Base-by-base conservation (phyloP, 2,888 invertebrate species). In the Villa cingulata region DNA sequence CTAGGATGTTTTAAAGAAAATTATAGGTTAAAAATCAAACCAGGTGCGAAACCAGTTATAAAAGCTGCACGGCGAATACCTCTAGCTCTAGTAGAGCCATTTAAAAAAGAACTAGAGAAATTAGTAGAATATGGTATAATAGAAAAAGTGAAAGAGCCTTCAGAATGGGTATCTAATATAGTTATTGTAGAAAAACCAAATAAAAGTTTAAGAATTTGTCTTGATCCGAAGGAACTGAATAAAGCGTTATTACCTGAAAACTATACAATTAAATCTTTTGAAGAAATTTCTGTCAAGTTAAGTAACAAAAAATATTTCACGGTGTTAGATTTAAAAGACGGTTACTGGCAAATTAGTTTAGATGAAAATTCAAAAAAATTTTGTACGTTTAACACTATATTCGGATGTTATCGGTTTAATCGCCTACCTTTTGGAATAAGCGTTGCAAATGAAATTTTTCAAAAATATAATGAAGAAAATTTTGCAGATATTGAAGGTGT, bases 311-410 rank as follows among this genome's bases (percentile, higher is more conserved):
- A n/a, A n/a, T n/a, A n/a, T n/a, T n/a, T n/a, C n/a, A n/a, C n/a
- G n/a, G n/a, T n/a, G n/a, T n/a, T n/a, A n/a, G n/a, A n/a, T n/a
- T n/a, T n/a, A n/a, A n/a, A n/a, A n/a, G n/a, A n/a, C n/a, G n/a
- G n/a, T n/a, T n/a, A n/a, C n/a, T n/a, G n/a, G n/a, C n/a, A n/a
- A n/a, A n/a, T n/a, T n/a, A 12, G 20, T 37, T 17, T 49, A 39
- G 47, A 45, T 43, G 57, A 51, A 68, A 62, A 17, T 57, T 57
- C 44, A 59, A 63, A 50, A 62, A 63, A 14, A 57, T 55, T 29
- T 54, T 56, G 50, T 58, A 58, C 34, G 46, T 57, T 57, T 43
- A 55, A 60, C 54, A 45, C 44, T 5, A 46, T 43, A 3, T 45
- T 45, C 34, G 45, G 39, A 18, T 16, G 45, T 40, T 44, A 47